phyloP scores from a whole-genome alignment of 2,888 invertebrate genomes.

The Cephalotes varians region DNA sequence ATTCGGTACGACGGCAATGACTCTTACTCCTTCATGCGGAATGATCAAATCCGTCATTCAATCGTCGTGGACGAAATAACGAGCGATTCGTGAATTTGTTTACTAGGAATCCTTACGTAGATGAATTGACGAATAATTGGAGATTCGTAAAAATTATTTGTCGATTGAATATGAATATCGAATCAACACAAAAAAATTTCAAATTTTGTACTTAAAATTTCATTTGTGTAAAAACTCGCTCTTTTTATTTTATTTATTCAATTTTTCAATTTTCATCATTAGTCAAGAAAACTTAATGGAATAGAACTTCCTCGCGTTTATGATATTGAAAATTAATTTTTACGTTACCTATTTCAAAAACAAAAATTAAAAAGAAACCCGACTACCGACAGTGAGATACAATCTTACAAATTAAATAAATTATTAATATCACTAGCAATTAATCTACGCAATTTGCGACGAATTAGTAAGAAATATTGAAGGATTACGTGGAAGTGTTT shows the following conservation, averaged over 20 bases:
- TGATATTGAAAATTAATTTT: neutral
- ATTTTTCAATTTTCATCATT: neutral
- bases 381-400: no score
- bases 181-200: neutral
- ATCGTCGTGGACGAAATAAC: neutral
- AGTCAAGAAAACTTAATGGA: no score
- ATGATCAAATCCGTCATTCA: neutral
- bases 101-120: neutral
- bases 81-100: neutral
- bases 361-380: neutral
- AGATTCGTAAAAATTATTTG: neutral
- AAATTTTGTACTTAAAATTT: neutral
- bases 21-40: neutral
- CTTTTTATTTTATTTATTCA: neutral
- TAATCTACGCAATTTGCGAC: neutral
- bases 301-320: neutral
- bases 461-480: neutral
- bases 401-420: neutral
- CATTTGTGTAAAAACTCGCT: neutral
- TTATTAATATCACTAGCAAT: neutral
- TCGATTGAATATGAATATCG: no score
- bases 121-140: slow-evolving; percentile 5
- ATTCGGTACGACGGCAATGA: neutral
- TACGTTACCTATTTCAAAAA: neutral
- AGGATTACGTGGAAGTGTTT: neutral